phyloP scores from a whole-genome alignment of 1,140 invertebrate species.

The Steinernema feltiae region DNA sequence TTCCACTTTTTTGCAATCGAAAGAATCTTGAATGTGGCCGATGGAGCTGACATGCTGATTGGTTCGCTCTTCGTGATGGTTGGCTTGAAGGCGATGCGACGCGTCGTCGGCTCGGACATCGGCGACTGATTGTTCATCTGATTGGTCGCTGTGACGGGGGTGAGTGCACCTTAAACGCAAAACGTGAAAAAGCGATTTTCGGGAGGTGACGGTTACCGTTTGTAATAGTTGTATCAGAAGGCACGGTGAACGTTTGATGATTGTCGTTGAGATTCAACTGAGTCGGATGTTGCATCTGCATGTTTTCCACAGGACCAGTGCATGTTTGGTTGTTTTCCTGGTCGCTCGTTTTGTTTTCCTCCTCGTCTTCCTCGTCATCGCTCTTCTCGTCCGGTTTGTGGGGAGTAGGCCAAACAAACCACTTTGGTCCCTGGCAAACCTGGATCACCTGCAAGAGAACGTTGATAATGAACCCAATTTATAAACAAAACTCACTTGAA shows the following conservation, averaged over 20 bases:
- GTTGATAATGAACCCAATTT: background rate
- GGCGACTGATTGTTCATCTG: background rate
- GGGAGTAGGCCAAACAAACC: constrained; percentile 29
- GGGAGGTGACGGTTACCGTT: background rate
- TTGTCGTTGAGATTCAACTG: background rate
- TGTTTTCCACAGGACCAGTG: background rate
- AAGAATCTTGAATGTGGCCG: constrained; percentile 30
- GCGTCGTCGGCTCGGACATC: constrained; percentile 29
- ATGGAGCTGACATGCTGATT: constrained; percentile 4
- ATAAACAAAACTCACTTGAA: constrained; percentile 16
- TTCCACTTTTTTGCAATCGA: constrained; percentile 34
- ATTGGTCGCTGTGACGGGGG: background rate
- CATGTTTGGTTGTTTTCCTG: constrained; percentile 9
- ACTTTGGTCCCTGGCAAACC: constrained; percentile 26
- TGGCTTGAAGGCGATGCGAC: constrained; percentile 27
- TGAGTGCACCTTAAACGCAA: background rate
- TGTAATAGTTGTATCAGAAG: background rate
- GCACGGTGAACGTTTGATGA: background rate
- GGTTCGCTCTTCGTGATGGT: constrained; percentile 25
- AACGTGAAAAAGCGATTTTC: background rate
- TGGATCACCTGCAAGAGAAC: constrained; percentile 26
- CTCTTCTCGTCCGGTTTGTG: constrained; percentile 18
- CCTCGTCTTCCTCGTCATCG: constrained; percentile 26
- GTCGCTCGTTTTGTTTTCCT: constrained; percentile 19
- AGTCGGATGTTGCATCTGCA: background rate